Evolutionary conservation across 1,140 invertebrate species (phyloP).

Genomic region (Phthorimaea operculella): DNA sequence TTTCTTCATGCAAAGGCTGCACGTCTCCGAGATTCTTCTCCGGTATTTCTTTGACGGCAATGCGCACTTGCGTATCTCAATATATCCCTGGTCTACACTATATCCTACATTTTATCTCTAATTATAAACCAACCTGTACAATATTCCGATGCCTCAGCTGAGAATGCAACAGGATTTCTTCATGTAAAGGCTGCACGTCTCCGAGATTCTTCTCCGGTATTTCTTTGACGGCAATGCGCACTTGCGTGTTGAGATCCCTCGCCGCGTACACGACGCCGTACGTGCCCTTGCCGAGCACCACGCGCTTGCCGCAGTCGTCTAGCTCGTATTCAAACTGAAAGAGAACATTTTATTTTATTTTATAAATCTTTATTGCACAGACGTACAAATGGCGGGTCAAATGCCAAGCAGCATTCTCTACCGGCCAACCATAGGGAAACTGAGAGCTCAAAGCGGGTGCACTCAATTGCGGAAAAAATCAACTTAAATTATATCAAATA

Average conservation of each 20-base stretch:
- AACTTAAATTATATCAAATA: too few species aligned
- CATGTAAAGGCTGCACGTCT: slow-evolving; percentile 97
- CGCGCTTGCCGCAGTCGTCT: slow-evolving; percentile 88
- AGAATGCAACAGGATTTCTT: slow-evolving; percentile 98
- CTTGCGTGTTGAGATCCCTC: slow-evolving; percentile 93
- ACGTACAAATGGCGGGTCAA: too few species aligned
- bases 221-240: slow-evolving; percentile 97
- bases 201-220: slow-evolving; percentile 96
- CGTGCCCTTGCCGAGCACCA: slow-evolving; percentile 94
- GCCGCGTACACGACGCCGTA: slow-evolving; percentile 97
- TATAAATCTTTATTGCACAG: too few species aligned
- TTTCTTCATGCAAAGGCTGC: slow-evolving; percentile 98
- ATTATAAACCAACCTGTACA: slow-evolving; percentile 74
- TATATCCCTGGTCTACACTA: too few species aligned
- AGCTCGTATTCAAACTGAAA: slow-evolving; percentile 94
- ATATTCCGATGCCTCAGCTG: slow-evolving; percentile 97
- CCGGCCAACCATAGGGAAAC: too few species aligned
- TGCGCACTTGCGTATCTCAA: slow-evolving; percentile 96
- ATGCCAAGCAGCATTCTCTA: too few species aligned
- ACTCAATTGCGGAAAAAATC: too few species aligned
- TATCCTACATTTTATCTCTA: too few species aligned
- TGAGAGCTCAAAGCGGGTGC: too few species aligned
- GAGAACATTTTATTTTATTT: neutral
- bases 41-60: slow-evolving; percentile 98
- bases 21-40: slow-evolving; percentile 97